Conservation (phyloP, 2,113 vertebrate genomes). For the Oostethus manadensis region DNA sequence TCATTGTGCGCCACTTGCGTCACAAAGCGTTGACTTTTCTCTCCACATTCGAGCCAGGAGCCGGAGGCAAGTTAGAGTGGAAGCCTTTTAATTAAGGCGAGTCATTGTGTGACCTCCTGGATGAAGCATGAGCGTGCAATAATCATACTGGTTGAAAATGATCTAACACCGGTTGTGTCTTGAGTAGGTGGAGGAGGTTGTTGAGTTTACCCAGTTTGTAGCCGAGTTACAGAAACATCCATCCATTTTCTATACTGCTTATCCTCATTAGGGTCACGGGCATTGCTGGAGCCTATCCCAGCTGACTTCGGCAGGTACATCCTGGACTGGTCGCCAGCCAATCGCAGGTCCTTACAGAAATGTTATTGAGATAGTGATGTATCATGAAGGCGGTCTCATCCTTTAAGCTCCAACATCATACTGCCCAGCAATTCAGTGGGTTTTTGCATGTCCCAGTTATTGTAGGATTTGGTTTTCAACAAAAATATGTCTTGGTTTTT, state of each 20-base stretch:
- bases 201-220: conserved; percentile 26
- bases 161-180: conserved; percentile 50
- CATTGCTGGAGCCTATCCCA: too few species aligned
- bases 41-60: conserved; percentile 38
- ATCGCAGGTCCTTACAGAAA: too few species aligned
- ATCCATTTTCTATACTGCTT: too few species aligned
- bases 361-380: background rate
- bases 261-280: too few species aligned
- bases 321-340: too few species aligned
- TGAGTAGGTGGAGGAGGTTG: conserved; percentile 38
- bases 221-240: conserved; percentile 66
- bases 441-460: too few species aligned
- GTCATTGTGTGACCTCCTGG: conserved; percentile 12
- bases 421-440: too few species aligned
- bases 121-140: conserved; percentile 33
- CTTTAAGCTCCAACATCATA: too few species aligned
- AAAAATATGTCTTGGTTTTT: too few species aligned
- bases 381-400: too few species aligned
- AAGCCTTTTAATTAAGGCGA: conserved; percentile 56
- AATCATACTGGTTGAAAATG: conserved; percentile 42
- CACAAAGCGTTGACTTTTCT: conserved; percentile 32
- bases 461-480: too few species aligned
- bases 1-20: conserved; percentile 42
- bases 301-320: too few species aligned
- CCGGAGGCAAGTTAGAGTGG: conserved; percentile 25